Base-by-base conservation (phyloP, 1,140 invertebrate genomes). In the Papilio aristodemus region DNA sequence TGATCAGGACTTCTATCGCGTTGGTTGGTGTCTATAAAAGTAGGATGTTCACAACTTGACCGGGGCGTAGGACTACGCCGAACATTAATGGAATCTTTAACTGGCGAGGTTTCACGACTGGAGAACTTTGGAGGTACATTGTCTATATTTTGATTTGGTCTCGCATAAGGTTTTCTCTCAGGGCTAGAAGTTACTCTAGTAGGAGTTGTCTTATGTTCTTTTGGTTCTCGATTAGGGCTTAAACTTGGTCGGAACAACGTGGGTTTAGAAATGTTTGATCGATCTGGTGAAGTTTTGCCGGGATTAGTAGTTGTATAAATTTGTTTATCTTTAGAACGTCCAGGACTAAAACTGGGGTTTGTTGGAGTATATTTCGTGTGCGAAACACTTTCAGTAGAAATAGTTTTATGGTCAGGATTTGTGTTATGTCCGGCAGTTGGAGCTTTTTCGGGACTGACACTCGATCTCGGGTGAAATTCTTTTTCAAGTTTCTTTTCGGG, bases 401-500 rank as follows among this genome's bases (percentile, higher is more conserved):
- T 43, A 11, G 25, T 19, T 66, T 66, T 66, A 32, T 43, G n/a
- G 4, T 50, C 63, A 14, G 63, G 43, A 25, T 39, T 64, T 4
- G n/a, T 27, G 1, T 5, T 17, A 7, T 41, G 27, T 66, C 41
- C 32, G 8, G 63, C 13, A 11, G 25, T 27, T 50, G 41, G 14
- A 50, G 25, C n/a, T 46, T 46, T 66, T 50, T 66, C 63, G 17
- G 63, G 63, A 66, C 78, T 80, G 7, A 54, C 43, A 67, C 76
- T 78, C n/a, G 73, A 17, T 68, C 73, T 72, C 17, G 67, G 74
- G 27, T 70, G 72, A 50, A 66, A 32, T 32, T n/a, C 58, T 32
- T 76, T 75, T 10, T 72, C 66, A 27, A 58, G 11, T 60, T 75
- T 79, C 32, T 70, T 76, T 25, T 82, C 78, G n/a, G 78, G 74